Base-by-base conservation (phyloP, 2,797 vertebrate genomes). In the Diceros bicornis region DNA sequence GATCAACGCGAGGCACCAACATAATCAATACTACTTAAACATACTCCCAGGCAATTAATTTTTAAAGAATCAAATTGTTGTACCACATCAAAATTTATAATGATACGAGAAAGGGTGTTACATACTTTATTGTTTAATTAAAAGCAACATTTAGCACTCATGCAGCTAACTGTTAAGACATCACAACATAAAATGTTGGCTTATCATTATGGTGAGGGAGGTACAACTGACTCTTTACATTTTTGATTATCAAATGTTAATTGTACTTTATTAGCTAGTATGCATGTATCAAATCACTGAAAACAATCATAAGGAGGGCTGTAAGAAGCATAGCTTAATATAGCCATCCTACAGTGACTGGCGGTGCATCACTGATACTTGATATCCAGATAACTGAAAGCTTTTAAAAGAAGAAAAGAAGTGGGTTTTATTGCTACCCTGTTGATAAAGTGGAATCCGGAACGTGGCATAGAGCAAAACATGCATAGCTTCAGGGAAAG, bases 11-110 rank as follows among this genome's bases (percentile, higher is more conserved):
- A 98, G 98, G 94, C 94, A 97, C 91, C 64, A 97, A 91, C 94
- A 98, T 98, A 98, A 99, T 99, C 99, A 99, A 99, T 99, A 99
- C 98, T 98, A 98, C 98, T 99, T 99, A 99, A 99, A 98, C 97
- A 98, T 97, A 99, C 97, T 99, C 97, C 98, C 96, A 98, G 98
- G 98, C 98, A 99, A 99, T 99, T 99, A 99, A 99, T 99, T 99
- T 99, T 99, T 99, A 99, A 98, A 98, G 98, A 98, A 99, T 98
- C 98, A 99, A 98, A 98, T 98, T 98, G 98, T 98, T 98, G 98
- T 96, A 97, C 96, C 97, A 97, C 97, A 95, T 99, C 98, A 98
- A 98, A 98, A 99, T 99, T 98, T 99, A 99, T 98, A 99, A 98
- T 97, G 98, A 98, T 98, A 98, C 97, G 98, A 97, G 98, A 98